A percentile compares a stretch with the other conserved stretches of the same genome.
Evolutionary conservation across 2,888 invertebrate genomes (phyloP).

Genomic region (Eurytoma californica): DNA sequence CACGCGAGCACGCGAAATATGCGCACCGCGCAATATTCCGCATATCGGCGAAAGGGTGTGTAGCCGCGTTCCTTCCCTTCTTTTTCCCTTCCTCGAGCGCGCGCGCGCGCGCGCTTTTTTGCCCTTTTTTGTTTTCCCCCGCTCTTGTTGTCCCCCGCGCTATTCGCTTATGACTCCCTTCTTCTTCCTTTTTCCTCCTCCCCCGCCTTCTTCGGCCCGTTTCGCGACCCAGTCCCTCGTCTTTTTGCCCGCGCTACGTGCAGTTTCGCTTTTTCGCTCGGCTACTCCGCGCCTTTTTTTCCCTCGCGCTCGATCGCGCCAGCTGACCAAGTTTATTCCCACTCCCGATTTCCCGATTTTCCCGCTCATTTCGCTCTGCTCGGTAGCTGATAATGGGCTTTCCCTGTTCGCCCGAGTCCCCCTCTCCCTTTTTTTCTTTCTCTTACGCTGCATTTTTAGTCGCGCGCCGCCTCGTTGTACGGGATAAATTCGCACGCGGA

Average conservation of each 20-base stretch:
- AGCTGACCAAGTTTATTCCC: slow-evolving; percentile 5
- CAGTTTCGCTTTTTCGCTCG: neutral
- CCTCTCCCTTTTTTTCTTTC: neutral
- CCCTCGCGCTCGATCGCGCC: slow-evolving; percentile 19
- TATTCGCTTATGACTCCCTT: neutral
- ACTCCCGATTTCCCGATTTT: neutral
- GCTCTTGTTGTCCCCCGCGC: neutral
- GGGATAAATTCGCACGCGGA: too few relatives aligned
- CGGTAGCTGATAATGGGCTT: slow-evolving; percentile 28
- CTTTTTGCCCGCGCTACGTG: neutral
- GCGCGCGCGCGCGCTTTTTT: neutral
- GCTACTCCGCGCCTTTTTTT: neutral
- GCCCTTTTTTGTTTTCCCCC: neutral
- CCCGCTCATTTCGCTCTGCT: neutral
- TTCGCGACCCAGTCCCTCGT: neutral
- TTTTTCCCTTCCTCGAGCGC: slow-evolving; percentile 4
- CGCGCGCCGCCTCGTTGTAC: too few relatives aligned
- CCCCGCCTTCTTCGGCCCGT: neutral
- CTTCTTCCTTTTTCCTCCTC: neutral
- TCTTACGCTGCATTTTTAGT: neutral
- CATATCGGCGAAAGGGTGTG: slow-evolving; percentile 27
- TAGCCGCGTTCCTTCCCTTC: too few relatives aligned
- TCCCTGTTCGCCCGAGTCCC: slow-evolving; percentile 21
- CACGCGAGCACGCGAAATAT: slow-evolving; percentile 30
- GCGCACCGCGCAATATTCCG: slow-evolving; percentile 20